These are phyloP conservation scores for Bucorvus abyssinicus DNA, from an alignment of 2,797 vertebrate species.

Conservation along the genomic window DNA sequence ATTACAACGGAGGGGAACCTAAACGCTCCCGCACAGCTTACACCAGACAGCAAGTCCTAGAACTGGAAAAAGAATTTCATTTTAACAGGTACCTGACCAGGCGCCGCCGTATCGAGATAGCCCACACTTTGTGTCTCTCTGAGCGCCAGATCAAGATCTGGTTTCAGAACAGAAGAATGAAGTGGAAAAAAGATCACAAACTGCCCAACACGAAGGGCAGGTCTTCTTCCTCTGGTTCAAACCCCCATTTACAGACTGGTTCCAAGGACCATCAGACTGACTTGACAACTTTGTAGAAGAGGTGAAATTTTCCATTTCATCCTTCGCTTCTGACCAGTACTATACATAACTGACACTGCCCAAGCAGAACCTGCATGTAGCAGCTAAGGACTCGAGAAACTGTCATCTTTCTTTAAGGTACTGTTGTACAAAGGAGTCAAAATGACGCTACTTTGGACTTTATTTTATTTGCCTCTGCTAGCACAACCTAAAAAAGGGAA, in stretches of 20 bases:
- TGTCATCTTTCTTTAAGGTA: slow-evolving; percentile 81
- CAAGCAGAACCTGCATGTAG: slow-evolving; percentile 87
- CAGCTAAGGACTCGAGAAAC: slow-evolving; percentile 78
- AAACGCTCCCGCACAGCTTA: slow-evolving; percentile 98
- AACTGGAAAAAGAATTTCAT: slow-evolving; percentile 99
- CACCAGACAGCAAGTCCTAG: slow-evolving; percentile 98
- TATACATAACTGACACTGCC: slow-evolving; percentile 83
- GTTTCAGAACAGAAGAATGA: slow-evolving; percentile 99
- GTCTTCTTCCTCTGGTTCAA: slow-evolving; percentile 84
- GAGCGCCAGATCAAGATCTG: slow-evolving; percentile 99
- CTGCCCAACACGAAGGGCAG: slow-evolving; percentile 98
- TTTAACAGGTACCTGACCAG: slow-evolving; percentile 99
- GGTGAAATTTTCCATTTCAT: slow-evolving; percentile 73
- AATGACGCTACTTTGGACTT: slow-evolving; percentile 72
- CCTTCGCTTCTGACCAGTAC: slow-evolving; percentile 71
- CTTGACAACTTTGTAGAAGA: slow-evolving; percentile 92
- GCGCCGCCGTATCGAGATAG: slow-evolving; percentile 97
- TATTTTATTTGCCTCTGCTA: slow-evolving; percentile 78
- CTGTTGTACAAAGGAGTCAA: slow-evolving; percentile 75
- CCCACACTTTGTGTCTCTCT: slow-evolving; percentile 95
- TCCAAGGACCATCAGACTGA: slow-evolving; percentile 96
- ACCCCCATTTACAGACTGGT: slow-evolving; percentile 87
- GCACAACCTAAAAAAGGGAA: slow-evolving; percentile 69
- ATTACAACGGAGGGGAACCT: slow-evolving; percentile 95
- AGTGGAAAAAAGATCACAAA: slow-evolving; percentile 99